Conservation (phyloP, 2,113 vertebrate genomes). For the Nymphicus hollandicus region DNA sequence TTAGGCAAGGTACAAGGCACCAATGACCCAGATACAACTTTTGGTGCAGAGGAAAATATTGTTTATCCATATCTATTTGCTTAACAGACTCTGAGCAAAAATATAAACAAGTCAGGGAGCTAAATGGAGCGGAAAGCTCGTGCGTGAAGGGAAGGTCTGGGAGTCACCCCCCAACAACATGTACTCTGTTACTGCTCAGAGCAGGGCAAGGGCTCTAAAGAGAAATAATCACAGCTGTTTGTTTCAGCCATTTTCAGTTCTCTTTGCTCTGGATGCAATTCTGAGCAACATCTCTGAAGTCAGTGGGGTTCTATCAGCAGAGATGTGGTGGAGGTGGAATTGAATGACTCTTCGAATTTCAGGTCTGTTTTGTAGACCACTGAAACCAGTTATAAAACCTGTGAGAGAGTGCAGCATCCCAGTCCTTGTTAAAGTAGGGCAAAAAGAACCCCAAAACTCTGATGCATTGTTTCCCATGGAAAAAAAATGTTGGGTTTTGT, state of each 20-base stretch:
- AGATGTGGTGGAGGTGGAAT: not conserved
- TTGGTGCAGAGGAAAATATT: not conserved
- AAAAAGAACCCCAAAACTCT: not conserved
- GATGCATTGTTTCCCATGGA: not conserved
- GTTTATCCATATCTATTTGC: not conserved
- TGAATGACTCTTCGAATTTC: not conserved
- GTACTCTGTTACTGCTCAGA: not conserved
- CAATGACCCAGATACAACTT: not conserved
- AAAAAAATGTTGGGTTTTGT: not conserved
- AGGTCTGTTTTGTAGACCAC: not conserved
- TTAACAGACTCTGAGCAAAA: not conserved
- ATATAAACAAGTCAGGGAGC: not conserved
- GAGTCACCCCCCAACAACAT: not conserved
- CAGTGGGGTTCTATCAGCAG: fast-evolving
- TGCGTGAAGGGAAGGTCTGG: not conserved
- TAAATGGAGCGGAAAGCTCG: not conserved
- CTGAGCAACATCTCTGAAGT: not conserved
- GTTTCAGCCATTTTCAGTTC: not conserved
- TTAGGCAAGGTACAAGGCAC: not conserved
- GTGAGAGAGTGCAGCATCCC: not conserved
- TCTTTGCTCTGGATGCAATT: not conserved
- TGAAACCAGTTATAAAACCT: not conserved
- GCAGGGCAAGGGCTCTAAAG: not conserved
- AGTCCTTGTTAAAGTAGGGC: not conserved
- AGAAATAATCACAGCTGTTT: not conserved